Evolutionary conservation across 2,113 vertebrate genomes (phyloP), one percentile per base, ranked within the genome.

Genomic region (Ornithorhynchus anatinus): DNA sequence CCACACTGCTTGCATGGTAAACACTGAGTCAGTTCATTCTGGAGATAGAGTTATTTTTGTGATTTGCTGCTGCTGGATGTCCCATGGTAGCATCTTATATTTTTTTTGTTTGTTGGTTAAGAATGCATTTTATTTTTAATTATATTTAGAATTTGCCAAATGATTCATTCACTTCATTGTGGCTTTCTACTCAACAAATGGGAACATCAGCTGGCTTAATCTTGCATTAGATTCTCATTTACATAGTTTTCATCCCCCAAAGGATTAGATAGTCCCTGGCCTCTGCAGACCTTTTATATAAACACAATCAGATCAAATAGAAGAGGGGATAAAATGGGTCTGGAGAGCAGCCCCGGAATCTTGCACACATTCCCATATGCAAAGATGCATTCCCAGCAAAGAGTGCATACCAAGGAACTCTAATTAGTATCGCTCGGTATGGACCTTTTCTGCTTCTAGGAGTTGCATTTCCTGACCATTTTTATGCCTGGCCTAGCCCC

Each of bases 181-280:
- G 43, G 52, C 10, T 57, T 47, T 6, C 56, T 57, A 33, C 19
- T 44, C 72, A 33, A 3, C 22, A 58, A n/a, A 50, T 36, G 36
- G 63, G 62, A 50, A 44, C 35, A 53, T 68, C 37, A 9, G 59
- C 51, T 60, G 44, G 57, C 47, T 61, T 62, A 67, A 56, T 56
- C 71, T 72, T 37, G 62, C 40, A 32, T 52, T 75, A 74, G 40
- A 51, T 39, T 69, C 59, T 73, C 69, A 43, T 75, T 71, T 75
- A 53, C 66, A 68, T 52, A 75, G 60, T 62, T 64, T 44, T 25
- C 40, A 69, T 59, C 62, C 62, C 62, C 63, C 38, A 20, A 64
- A 37, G 62, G 40, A 44, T 56, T 60, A 62, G 39, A 37, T 56
- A 63, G 37, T 63, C 51, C n/a, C 10, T 48, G 61, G 40, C 62